A percentile compares a stretch with the other conserved stretches of the same genome.
These are phyloP conservation scores for Stegana nigrithorax DNA, from an alignment of 2,888 invertebrate species.

Conservation along the genomic window DNA sequence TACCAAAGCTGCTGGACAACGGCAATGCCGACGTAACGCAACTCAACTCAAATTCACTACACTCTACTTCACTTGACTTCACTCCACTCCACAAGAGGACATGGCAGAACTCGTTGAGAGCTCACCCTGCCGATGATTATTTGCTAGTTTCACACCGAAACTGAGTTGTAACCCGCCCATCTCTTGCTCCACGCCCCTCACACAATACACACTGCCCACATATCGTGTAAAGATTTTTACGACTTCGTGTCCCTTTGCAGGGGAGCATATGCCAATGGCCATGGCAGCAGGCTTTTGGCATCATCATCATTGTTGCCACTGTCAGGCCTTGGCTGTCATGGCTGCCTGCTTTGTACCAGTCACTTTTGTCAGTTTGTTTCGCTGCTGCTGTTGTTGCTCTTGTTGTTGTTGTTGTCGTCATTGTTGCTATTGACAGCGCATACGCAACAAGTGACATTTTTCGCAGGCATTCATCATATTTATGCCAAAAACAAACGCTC, in stretches of 20 bases:
- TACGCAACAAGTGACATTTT: conserved; percentile 62
- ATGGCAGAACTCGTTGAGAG: no score
- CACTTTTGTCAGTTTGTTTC: background rate
- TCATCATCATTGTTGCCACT: no score
- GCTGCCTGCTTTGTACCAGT: background rate
- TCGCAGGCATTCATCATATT: conserved; percentile 63
- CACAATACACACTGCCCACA: background rate
- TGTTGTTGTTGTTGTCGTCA: background rate
- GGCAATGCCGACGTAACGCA: background rate
- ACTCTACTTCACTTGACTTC: no score
- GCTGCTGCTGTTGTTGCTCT: background rate
- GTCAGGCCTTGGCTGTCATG: no score
- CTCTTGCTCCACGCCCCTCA: no score
- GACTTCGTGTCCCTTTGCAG: no score
- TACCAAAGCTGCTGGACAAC: no score
- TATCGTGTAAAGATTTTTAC: no score
- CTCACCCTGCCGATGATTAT: conserved; percentile 52
- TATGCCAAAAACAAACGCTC: conserved; percentile 37
- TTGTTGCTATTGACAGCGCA: conserved; percentile 11
- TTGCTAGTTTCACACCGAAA: conserved; percentile 59
- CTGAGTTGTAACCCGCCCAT: no score
- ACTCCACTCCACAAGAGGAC: conserved; percentile 26
- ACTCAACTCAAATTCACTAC: conserved; percentile 4
- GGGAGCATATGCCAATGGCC: no score
- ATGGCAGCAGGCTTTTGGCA: no score